phyloP scores from a whole-genome alignment of 2,888 invertebrate genomes.

The Cosmia pyralina region DNA sequence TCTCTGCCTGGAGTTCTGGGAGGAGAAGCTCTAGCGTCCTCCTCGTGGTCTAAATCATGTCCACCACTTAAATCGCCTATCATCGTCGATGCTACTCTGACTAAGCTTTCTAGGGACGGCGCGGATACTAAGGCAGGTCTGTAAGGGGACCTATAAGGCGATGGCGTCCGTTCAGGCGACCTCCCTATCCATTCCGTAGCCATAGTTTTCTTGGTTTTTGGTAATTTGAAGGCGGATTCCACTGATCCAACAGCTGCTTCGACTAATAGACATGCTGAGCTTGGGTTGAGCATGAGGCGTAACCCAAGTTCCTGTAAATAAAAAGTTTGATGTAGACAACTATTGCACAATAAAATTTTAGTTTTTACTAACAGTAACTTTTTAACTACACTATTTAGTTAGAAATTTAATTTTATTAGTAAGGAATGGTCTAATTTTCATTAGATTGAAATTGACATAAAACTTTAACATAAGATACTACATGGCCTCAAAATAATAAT shows the following conservation, averaged over 20 bases:
- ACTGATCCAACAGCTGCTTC: slow-evolving; percentile 96
- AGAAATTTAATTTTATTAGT: not conserved
- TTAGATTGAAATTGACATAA: not conserved
- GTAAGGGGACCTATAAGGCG: slow-evolving; percentile 85
- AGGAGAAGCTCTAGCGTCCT: slow-evolving; percentile 79
- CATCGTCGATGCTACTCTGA: slow-evolving; percentile 91
- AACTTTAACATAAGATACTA: not conserved
- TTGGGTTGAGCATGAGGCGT: slow-evolving; percentile 69
- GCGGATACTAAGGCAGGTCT: slow-evolving; percentile 81
- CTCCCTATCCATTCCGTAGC: slow-evolving; percentile 97
- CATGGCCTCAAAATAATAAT: not conserved
- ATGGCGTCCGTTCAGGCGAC: slow-evolving; percentile 89
- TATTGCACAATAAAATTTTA: not conserved
- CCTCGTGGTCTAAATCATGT: slow-evolving; percentile 80
- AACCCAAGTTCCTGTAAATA: slow-evolving; percentile 87
- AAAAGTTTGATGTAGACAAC: slow-evolving; percentile 26
- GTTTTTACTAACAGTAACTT: not conserved
- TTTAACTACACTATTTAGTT: not conserved
- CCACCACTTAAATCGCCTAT: slow-evolving; percentile 85
- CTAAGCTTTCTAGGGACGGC: slow-evolving; percentile 91
- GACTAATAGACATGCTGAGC: slow-evolving; percentile 95
- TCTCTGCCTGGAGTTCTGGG: slow-evolving; percentile 83
- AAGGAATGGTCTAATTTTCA: not conserved
- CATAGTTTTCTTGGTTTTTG: slow-evolving; percentile 97
- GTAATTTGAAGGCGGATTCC: slow-evolving; percentile 96